Conservation (phyloP, 2,888 invertebrate species). For the Sarcophaga rosellei region DNA sequence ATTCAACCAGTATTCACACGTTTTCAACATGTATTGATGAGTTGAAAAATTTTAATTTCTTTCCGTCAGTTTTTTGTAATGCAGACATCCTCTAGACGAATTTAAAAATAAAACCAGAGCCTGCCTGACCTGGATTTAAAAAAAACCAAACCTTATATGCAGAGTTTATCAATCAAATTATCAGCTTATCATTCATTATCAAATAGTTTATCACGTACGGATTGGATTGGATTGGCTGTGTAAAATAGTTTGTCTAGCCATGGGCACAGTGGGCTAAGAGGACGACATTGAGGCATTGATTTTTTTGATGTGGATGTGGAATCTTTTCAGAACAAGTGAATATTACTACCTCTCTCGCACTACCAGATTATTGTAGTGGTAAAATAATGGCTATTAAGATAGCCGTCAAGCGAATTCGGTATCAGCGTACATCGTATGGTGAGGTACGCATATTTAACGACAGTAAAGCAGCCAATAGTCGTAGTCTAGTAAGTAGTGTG, state of each 20-base stretch:
- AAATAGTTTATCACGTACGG: conserved; percentile 28
- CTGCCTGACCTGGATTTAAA: background rate
- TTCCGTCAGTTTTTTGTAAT: no score
- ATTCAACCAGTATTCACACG: background rate
- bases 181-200: background rate
- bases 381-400: no score
- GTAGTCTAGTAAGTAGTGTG: no score
- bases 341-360: no score
- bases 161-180: conserved; percentile 29
- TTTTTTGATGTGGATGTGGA: no score
- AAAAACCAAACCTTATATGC: background rate
- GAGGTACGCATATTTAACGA: no score
- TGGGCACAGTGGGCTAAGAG: background rate
- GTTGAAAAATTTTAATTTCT: conserved; percentile 21
- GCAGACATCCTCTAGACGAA: conserved; percentile 57
- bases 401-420: no score
- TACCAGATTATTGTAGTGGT: no score
- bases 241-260: background rate
- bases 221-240: background rate
- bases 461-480: no score
- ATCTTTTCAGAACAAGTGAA: no score
- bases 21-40: background rate
- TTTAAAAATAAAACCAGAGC: conserved; percentile 41
- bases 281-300: background rate
- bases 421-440: no score